phyloP scores from a whole-genome alignment of 2,888 invertebrate species.

The Syrista parreyssii region DNA sequence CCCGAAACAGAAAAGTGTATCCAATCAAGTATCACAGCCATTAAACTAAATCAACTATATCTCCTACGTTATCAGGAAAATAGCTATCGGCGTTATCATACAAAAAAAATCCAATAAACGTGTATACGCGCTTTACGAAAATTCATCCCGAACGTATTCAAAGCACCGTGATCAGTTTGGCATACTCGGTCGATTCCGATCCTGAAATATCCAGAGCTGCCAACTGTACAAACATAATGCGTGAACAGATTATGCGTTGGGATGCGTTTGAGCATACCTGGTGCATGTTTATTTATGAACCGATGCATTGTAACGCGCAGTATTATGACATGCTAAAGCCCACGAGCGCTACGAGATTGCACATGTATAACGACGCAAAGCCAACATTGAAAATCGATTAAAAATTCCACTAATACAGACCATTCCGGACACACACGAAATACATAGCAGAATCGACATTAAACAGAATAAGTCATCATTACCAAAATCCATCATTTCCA shows the following conservation, averaged over 20 bases:
- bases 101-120: background rate
- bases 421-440: background rate
- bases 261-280: background rate
- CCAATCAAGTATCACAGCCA: too few relatives aligned
- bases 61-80: background rate
- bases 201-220: background rate
- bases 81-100: background rate
- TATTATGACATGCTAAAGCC: background rate
- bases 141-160: background rate
- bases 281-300: background rate
- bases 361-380: background rate
- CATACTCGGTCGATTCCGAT: background rate
- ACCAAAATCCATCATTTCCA: background rate
- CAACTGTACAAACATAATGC: background rate
- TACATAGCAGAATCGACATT: background rate
- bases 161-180: background rate
- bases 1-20: background rate
- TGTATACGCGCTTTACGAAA: background rate
- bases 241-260: background rate
- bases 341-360: background rate
- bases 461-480: background rate
- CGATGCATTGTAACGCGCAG: background rate
- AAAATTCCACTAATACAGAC: background rate
- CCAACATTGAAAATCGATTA: background rate
- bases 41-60: background rate